Percentiles rank a stretch among this genome's conserved stretches.
phyloP scores from a whole-genome alignment of 2,888 invertebrate species.

The Eulithis prunata region DNA sequence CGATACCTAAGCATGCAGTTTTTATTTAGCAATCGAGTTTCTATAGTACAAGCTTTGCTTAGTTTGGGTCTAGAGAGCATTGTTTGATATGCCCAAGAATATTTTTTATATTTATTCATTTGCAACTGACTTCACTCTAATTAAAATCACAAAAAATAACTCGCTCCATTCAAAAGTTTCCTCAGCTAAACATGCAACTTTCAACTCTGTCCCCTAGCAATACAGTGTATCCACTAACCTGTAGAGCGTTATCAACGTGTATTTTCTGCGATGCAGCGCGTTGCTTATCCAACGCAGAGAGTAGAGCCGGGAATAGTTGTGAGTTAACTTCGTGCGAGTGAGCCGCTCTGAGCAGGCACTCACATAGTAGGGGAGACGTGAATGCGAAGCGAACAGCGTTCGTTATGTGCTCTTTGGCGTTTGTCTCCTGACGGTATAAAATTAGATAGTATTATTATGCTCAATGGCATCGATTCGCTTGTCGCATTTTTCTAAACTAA shows the following conservation, averaged over 20 bases:
- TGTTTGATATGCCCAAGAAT: too few species aligned
- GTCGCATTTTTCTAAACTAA: too few species aligned
- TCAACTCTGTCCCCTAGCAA: not conserved
- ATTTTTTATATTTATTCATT: too few species aligned
- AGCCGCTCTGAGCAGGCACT: conserved; percentile 56
- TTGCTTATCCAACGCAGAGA: conserved; percentile 56
- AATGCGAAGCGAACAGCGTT: conserved; percentile 50
- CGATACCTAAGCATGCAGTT: too few species aligned
- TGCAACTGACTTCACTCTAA: too few species aligned
- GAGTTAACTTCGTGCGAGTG: conserved; percentile 53
- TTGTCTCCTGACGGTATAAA: conserved; percentile 50
- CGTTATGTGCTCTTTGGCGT: conserved; percentile 50
- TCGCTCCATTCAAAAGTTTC: too few species aligned
- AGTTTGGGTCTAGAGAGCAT: too few species aligned
- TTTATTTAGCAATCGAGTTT: too few species aligned
- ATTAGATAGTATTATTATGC: not conserved
- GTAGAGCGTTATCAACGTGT: conserved; percentile 76
- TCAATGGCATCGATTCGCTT: too few species aligned
- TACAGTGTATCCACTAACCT: conserved; percentile 51
- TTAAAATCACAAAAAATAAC: too few species aligned
- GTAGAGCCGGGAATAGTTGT: conserved; percentile 50
- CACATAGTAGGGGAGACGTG: conserved; percentile 58
- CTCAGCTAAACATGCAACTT: too few species aligned
- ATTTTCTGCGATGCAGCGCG: conserved; percentile 50
- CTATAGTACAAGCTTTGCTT: too few species aligned